Evolutionary conservation across 2,888 invertebrate species (phyloP), one percentile per base, ranked within the genome.

Genomic region (Sphecodes monilicornis): DNA sequence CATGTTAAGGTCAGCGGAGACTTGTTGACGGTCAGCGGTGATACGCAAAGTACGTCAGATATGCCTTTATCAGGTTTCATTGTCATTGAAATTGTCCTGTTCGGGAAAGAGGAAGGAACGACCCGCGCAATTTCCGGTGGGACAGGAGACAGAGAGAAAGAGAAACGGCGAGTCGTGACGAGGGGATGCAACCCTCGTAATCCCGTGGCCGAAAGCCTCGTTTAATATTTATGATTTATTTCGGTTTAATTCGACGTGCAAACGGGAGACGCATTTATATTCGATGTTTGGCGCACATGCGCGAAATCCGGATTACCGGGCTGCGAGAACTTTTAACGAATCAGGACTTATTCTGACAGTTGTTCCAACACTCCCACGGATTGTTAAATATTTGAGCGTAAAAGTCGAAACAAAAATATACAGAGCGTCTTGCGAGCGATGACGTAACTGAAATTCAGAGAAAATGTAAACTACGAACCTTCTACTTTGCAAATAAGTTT

Each of bases 171-270:
- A 50, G 71, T 70, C 64, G 39, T 66, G 68, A 69, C 87, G 71
- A 69, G 68, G 85, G 84, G 84, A 81, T 79, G 84, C 91, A 86
- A 92, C 92, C 93, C 93, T 92, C 91, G 90, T 94, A 94, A 94
- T 94, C 93, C 92, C 91, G 81, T 88, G 91, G 91, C 91, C 92
- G 92, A 93, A 93, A 94, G 94, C 93, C 94, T 94, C 94, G 93
- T 94, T 94, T 94, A 94, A 94, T 94, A 94, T 94, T 94, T 94
- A 94, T 94, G 94, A 94, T 94, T 94, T 94, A 94, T 94, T 94
- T 94, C 93, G 91, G 92, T 94, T 94, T 94, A 94, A 94, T 94
- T 93, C 93, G 92, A 93, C 92, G 94, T 91, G 93, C 93, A 94
- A 94, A 93, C 93, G 92, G 93, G 92, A 92, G 89, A 86, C 84